Evolutionary conservation across 2,113 vertebrate species (phyloP), one percentile per base, ranked within the genome.

Genomic region (Panthera tigris): DNA sequence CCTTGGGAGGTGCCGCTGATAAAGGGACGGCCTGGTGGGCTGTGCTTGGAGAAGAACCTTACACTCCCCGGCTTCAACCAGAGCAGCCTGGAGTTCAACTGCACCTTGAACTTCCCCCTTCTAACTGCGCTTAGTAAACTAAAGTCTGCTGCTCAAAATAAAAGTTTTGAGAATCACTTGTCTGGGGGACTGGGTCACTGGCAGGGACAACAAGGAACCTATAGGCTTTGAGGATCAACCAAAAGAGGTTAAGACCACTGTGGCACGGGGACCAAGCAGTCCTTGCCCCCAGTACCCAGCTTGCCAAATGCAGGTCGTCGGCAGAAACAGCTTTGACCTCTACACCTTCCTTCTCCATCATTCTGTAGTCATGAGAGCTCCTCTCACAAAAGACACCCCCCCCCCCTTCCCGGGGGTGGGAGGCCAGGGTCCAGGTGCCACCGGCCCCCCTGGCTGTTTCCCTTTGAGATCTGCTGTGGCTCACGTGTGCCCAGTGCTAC

Each of bases 401-500:
- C 57, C 7, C 36, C 21, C 8, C 19, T 7, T 2, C 36, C 48
- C 4, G n/a, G 48, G 68, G 80, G 41, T 11, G 39, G 50, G 61
- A 80, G 79, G 81, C 78, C 19, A 8, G 81, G 79, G 55, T n/a
- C 0, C 12, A 79, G 96, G 91, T 7, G 89, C 86, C 71, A 15
- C 33, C 11, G 0, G 82, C 1, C 68, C 95, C 95, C 76, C 96
- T 84, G 97, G 98, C 97, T 98, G 98, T 98, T 98, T 98, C 98
- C 98, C 97, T 98, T 97, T 97, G 92, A 94, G 97, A 94, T 45
- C 92, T 5, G 1, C 41, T 73, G 81, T 14, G 1, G 91, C 84
- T 41, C 91, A 11, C 85, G 5, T 0, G 0, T 41, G 52, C 85
- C 96, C 97, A 2, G 97, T 98, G 99, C 99, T 99, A 99, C 99